A percentile compares a stretch with the other conserved stretches of the same genome.
These are phyloP conservation scores for Synchiropus splendidus DNA, from an alignment of 2,113 vertebrate species.

Conservation along the genomic window DNA sequence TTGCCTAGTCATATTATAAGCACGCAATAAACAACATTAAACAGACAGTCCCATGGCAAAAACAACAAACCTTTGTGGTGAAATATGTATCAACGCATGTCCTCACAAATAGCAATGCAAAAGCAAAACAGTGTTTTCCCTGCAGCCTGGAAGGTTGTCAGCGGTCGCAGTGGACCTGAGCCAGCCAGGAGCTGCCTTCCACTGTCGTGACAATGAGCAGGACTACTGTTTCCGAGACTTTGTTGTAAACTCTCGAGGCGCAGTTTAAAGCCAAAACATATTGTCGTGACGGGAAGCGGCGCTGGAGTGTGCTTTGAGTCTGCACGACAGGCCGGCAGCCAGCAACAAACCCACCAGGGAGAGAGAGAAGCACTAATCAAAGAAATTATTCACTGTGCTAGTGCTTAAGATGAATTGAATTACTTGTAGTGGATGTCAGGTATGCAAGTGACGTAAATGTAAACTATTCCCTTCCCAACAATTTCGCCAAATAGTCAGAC, in stretches of 20 bases:
- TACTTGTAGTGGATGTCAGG: too few species aligned
- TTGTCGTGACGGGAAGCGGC: constrained; percentile 8
- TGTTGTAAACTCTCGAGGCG: constrained; percentile 16
- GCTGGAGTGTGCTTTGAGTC: background rate
- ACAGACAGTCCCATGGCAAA: too few species aligned
- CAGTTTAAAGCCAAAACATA: constrained; percentile 21
- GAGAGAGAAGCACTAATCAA: too few species aligned
- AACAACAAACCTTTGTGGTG: too few species aligned
- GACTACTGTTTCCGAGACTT: constrained; percentile 14
- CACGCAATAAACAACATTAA: too few species aligned
- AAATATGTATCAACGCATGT: too few species aligned
- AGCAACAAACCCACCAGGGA: constrained; percentile 1
- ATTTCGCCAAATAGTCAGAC: too few species aligned
- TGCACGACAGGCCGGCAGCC: constrained; percentile 6
- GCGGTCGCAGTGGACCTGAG: background rate
- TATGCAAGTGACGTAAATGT: too few species aligned
- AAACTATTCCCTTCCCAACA: too few species aligned
- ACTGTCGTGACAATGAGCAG: constrained; percentile 27
- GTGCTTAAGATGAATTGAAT: too few species aligned
- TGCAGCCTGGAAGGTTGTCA: constrained; percentile 2
- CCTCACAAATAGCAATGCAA: background rate
- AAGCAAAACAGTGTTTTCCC: constrained; percentile 3
- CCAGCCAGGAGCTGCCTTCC: constrained; percentile 9
- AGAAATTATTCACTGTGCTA: too few species aligned
- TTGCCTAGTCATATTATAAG: too few species aligned